Evolutionary conservation across 2,888 invertebrate genomes (phyloP), one percentile per base, ranked within the genome.

Genomic region (Sialis fuliginosa): DNA sequence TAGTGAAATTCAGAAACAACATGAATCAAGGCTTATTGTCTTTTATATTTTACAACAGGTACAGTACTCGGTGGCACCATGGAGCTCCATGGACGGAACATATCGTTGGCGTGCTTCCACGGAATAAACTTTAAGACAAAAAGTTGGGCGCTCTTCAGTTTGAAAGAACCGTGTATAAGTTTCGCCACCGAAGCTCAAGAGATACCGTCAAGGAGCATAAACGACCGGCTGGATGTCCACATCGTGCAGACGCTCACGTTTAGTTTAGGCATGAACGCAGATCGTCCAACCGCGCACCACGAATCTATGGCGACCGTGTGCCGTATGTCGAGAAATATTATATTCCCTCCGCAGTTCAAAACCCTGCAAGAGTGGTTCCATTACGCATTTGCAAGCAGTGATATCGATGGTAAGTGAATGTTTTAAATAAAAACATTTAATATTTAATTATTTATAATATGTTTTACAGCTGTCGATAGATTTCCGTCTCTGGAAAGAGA

Each of bases 101-200:
- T 96, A 48, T 91, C 93, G 6, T 69, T 96, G 52, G 95, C 93
- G 4, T 96, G 96, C 64, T 96, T 96, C 73, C 93, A 96, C 65
- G 96, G 96, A 34, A 88, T 91, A 60, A 95, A 95, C 67, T 92
- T 96, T 64, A 90, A 92, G 56, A 71, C 91, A 48, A 93, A 93
- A 66, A 89, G 88, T 1, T 96, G 96, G 95, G 95, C 93, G 6
- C 64, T 96, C 52, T 96, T 96, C 64, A 91, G 90, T 55, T 70
- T 96, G 52, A 84, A 86, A 61, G 90, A 95, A 57, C 93, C 93
- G 0, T 85, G 83, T 58, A 90, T 93, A 53, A 87, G 85, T 58
- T 93, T 93, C 65, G 83, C 89, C 10, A 90, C 92, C 0, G 92
- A 93, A 63, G 91, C 93, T 0, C 90, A 92, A 63, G 88, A 92